Base-by-base conservation (phyloP, 2,797 vertebrate genomes). In the Rhinatrema bivittatum region DNA sequence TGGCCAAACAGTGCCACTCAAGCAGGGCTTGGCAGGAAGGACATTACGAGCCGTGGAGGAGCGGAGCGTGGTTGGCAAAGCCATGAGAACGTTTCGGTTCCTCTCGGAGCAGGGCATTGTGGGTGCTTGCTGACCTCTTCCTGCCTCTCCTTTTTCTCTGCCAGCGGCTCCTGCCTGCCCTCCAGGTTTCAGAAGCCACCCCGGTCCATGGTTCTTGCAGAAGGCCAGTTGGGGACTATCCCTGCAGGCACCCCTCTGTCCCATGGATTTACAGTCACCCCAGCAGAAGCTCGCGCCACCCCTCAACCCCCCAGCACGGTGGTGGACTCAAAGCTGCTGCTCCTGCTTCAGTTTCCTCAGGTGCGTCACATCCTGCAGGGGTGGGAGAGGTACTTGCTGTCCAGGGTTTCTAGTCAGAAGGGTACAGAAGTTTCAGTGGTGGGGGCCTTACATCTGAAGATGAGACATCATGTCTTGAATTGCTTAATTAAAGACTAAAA, bases 141-240 rank as follows among this genome's bases (percentile, higher is more conserved):
- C 46, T 29, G 40, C 10, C 3, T 36, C 27, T 15, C 13, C 0
- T 30, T 35, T 38, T 16, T 1, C 1, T 10, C 4, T 4, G 31
- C 34, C 65, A 97, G 91, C 4, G 80, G 85, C 6, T 74, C 88
- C 74, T 98, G 95, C 13, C 17, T 91, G 36, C 74, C 88, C 2
- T 98, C 95, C 0, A 89, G 92, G 38, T 98, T 94, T 70, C 85
- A 84, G 57, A 95, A 82, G 20, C 92, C 92, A 1, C 87, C 91
- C 0, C 87, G 89, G 70, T 90, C 91, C 0, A 56, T 95, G 37
- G 9, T 89, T 20, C 56, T 97, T 52, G 87, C 88, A 51, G 89
- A 85, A 12, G 92, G 83, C 6, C 90, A 86, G 67, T 74, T 61
- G 32, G 77, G 93, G 15, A 84, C 77, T 1, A 50, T 86, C 0